These are phyloP conservation scores for Lasioglossum morio DNA, from an alignment of 2,888 invertebrate genomes.

Conservation along the genomic window DNA sequence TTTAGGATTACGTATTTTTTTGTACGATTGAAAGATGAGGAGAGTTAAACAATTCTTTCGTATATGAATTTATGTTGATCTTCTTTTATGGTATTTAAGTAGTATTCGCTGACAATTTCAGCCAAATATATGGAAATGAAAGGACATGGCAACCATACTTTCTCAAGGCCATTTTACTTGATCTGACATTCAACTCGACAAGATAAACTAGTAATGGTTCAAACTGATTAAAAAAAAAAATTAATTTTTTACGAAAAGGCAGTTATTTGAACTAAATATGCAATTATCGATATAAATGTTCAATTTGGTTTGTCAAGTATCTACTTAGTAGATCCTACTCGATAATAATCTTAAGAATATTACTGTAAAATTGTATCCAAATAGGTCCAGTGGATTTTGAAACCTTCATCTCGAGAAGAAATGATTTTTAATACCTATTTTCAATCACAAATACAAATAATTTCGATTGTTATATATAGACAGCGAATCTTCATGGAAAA, in stretches of 20 bases:
- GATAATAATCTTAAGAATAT: background rate
- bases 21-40: background rate
- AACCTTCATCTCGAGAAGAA: background rate
- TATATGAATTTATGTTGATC: no score
- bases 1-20: background rate
- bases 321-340: no score
- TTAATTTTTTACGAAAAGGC: no score
- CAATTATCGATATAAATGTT: no score
- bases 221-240: no score
- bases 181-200: no score
- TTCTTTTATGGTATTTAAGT: no score
- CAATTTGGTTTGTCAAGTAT: background rate
- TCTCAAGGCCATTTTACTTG: background rate
- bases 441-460: background rate
- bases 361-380: background rate
- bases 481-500: no score
- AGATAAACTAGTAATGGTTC: no score
- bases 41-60: background rate
- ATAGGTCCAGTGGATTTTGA: background rate
- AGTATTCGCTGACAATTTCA: background rate
- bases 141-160: background rate
- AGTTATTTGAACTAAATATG: no score
- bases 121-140: background rate
- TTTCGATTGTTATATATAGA: background rate
- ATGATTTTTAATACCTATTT: background rate